These are phyloP conservation scores for Empis livida DNA, from an alignment of 2,888 invertebrate species.

Conservation along the genomic window DNA sequence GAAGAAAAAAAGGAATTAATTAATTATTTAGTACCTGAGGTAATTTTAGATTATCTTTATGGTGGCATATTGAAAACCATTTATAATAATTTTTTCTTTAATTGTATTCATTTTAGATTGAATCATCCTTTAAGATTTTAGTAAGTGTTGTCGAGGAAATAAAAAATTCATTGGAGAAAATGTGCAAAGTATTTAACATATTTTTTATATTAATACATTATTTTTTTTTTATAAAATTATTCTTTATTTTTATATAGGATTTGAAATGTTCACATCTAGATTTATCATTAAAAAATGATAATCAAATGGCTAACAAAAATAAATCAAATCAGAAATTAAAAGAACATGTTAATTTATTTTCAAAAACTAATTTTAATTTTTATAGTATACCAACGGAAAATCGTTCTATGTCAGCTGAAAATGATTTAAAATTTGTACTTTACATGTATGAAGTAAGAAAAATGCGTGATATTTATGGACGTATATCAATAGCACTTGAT, in stretches of 20 bases:
- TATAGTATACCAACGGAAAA: constrained; percentile 6
- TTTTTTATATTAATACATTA: background rate
- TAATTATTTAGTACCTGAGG: constrained; percentile 53
- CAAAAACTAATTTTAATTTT: constrained; percentile 9
- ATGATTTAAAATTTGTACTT: constrained; percentile 29
- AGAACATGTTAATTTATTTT: constrained; percentile 6
- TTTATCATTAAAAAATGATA: constrained; percentile 19
- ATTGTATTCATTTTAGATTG: constrained; percentile 41
- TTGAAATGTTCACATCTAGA: constrained; percentile 28
- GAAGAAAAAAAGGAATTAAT: constrained; percentile 49
- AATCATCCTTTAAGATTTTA: constrained; percentile 45
- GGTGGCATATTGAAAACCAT: background rate
- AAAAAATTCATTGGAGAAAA: constrained; percentile 46
- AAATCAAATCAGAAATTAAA: constrained; percentile 6
- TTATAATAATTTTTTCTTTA: background rate
- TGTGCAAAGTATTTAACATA: constrained; percentile 35
- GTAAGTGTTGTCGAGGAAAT: constrained; percentile 45
- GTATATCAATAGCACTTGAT: constrained; percentile 26
- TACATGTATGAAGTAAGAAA: constrained; percentile 32
- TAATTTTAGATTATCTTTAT: constrained; percentile 18
- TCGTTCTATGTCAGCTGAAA: constrained; percentile 18
- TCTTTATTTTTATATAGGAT: constrained; percentile 16
- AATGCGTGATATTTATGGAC: constrained; percentile 32
- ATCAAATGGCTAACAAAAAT: background rate
- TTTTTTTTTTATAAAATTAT: background rate